Evolutionary conservation across 2,797 vertebrate genomes (phyloP), one percentile per base, ranked within the genome.

Genomic region (Prunella strophiata): DNA sequence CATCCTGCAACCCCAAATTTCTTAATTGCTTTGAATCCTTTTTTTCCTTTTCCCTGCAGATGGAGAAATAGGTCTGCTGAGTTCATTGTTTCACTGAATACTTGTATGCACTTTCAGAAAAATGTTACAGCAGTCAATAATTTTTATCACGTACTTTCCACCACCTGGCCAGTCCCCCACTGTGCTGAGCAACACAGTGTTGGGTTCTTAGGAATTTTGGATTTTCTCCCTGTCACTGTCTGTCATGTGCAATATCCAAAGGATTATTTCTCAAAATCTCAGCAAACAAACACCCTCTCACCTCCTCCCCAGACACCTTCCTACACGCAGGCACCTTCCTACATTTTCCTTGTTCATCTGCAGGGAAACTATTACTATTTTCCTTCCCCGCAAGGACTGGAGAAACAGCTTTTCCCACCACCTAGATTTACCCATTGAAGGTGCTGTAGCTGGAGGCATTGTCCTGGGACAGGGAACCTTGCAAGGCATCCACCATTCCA

Each of bases 131-230:
- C 34, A 62, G 21, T 90, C 30, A 1, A 21, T 86, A 59, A 16
- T 38, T 91, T 89, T 84, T 72, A 48, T 81, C 76, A 59, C 32
- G 30, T 61, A n/a, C 83, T 77, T 72, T 62, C 72, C 34, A 21
- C n/a, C 72, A 43, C 43, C 14, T 22, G 57, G 20, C 50, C 19
- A 40, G 22, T 63, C 47, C 58, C 92, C 13, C 1, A 2, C 72
- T 63, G 54, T 48, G 40, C 85, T 80, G 63, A 65, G 66, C 15
- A 47, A 38, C 0, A 0, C 29, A 58, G 18, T 0, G 0, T 19
- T 10, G 11, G 13, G 10, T n/a, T 74, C 58, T 66, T 42, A 52
- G 18, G 61, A 51, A 11, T 50, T 83, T 36, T 17, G 45, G 42
- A 43, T 73, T 84, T 92, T 83, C 32, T 80, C 47, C 27, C 23